Evolutionary conservation across 2,113 vertebrate species (phyloP).

Genomic region (Onychostruthus taczanowskii): DNA sequence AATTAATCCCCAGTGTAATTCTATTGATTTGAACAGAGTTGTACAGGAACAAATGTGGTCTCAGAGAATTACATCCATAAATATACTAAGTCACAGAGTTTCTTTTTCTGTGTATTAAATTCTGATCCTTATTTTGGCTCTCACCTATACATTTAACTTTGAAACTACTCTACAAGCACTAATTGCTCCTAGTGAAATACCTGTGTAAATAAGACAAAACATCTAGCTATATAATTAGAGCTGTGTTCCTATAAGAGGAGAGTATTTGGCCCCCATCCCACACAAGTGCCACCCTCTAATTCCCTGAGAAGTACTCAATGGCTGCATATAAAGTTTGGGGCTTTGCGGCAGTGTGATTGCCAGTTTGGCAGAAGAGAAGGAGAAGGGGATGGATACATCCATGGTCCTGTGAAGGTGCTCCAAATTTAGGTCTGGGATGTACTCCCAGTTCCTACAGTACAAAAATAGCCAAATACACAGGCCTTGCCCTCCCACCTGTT

Average conservation of each 20-base stretch:
- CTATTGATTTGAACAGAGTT: conserved; percentile 5
- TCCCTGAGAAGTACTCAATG: neutral
- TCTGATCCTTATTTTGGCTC: neutral
- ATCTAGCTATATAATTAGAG: neutral
- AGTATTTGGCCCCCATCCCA: neutral
- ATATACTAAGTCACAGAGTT: conserved; percentile 35
- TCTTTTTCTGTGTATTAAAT: conserved; percentile 33
- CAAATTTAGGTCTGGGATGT: neutral
- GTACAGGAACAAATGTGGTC: neutral
- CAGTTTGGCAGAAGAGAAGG: neutral
- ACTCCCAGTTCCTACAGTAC: neutral
- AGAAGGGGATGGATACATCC: neutral
- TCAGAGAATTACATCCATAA: conserved; percentile 5
- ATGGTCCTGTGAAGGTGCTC: neutral
- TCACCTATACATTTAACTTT: neutral
- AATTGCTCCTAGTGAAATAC: neutral
- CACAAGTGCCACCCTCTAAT: neutral
- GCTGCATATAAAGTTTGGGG: accelerated
- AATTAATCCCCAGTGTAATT: conserved; percentile 49
- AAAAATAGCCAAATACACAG: neutral
- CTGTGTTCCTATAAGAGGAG: neutral
- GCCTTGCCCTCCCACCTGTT: neutral
- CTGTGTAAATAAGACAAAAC: neutral
- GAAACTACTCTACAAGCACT: neutral
- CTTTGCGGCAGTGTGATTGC: neutral